Conservation (phyloP, 2,797 vertebrate species). For the Microhierax caerulescens region DNA sequence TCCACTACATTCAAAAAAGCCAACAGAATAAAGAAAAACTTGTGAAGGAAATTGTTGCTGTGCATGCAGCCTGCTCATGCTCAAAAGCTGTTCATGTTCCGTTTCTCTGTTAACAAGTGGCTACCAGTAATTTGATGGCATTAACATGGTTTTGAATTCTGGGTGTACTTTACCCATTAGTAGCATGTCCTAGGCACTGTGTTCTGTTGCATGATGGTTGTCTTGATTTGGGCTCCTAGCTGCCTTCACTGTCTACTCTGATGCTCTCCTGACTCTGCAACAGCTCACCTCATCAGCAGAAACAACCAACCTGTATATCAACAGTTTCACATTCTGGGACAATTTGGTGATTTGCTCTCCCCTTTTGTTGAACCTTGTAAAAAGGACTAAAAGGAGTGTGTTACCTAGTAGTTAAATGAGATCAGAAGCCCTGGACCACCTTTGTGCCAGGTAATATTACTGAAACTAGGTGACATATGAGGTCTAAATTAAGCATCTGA, state of each 20-base stretch:
- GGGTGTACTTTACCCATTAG: not conserved
- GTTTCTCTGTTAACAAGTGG: not conserved
- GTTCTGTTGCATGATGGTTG: not conserved
- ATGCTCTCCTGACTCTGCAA: not conserved
- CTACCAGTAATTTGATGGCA: not conserved
- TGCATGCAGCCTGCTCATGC: not conserved
- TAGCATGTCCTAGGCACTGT: not conserved
- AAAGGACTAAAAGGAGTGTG: not conserved
- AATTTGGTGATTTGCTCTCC: not conserved
- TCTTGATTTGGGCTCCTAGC: not conserved
- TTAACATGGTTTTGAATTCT: not conserved
- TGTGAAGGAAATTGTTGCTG: not conserved
- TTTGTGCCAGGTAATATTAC: not conserved
- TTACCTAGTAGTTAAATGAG: not conserved
- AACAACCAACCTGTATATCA: not conserved
- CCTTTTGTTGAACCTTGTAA: not conserved
- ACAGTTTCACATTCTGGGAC: not conserved
- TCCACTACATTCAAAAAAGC: not conserved
- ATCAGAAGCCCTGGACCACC: not conserved
- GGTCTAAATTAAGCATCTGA: not conserved
- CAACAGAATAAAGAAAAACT: conserved; percentile 1
- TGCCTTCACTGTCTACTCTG: not conserved
- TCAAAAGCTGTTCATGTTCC: not conserved
- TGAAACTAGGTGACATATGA: not conserved
- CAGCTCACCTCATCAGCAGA: not conserved